Base-by-base conservation (phyloP, 2,113 vertebrate species). In the Corythaixoides concolor region DNA sequence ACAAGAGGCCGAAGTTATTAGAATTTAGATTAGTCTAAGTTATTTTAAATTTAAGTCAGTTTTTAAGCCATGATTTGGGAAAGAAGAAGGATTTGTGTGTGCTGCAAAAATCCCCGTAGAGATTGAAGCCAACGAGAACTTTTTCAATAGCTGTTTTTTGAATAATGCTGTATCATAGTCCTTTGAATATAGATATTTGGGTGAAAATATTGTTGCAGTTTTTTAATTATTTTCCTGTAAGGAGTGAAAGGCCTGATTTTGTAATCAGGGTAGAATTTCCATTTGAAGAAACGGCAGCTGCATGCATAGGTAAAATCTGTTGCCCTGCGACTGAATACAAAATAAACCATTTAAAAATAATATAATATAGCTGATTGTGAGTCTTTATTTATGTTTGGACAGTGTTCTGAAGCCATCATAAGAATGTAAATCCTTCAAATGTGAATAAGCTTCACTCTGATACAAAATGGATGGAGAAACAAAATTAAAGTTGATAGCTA, bases 21-120 rank as follows among this genome's bases (percentile, higher is more conserved):
- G 90, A 64, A 96, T 95, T 97, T 78, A 93, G 81, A 97, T 96
- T 66, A 81, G 41, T 67, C 47, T 74, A 85, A 90, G 60, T 59
- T 92, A 88, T 79, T 93, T 90, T 81, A 81, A 91, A 92, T 89
- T 89, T 92, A 81, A 90, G 63, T 89, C 27, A 15, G 0, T 62
- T 94, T 97, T 97, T 90, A 20, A 95, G 45, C n/a, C 53, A 58
- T 79, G 43, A 5, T 87, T n/a, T 91, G 78, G 64, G 67, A 95
- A 88, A 96, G 4, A 78, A 91, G 55, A 82, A 94, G 82, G 62
- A 78, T 92, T 92, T 82, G 90, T 67, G 16, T 73, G 24, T 50
- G 53, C 4, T 83, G 49, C 22, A 89, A 91, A 81, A 84, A 67
- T 70, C 62, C 49, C 59, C 56, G n/a, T 28, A 55, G 76, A 96